Evolutionary conservation across 2,888 invertebrate genomes (phyloP), one percentile per base, ranked within the genome.

Genomic region (Parapristionchus giblindavisi): DNA sequence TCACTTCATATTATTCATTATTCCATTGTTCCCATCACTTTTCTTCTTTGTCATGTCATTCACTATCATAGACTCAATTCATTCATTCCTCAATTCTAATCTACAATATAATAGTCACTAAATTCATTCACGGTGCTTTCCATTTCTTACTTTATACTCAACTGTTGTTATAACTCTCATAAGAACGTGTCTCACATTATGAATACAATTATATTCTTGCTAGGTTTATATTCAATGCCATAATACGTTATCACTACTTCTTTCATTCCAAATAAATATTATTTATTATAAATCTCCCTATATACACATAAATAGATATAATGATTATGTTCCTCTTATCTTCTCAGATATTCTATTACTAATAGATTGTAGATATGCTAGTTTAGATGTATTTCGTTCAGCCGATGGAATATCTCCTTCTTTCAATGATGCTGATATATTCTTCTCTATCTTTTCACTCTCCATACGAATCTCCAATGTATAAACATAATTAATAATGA

Each of bases 311-410:
- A 17, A 61, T 21, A 3, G 43, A 52, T n/a, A 32, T n/a, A 36
- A 2, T 52, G 24, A 51, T 48, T 38, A 65, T 48, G 48, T 48
- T 65, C 68, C 68, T 48, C 68, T 48, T n/a, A 52, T 48, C 14
- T 48, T 52, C 21, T 68, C 52, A 24, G 36, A 8, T 52, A 68
- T 34, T 52, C 68, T 68, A 14, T 36, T 68, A 24, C 40, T 21
- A 40, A 71, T 71, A 6, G 70, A 71, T 27, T 56, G 54, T 17
- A 71, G 70, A 71, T 71, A 71, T 17, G 70, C 70, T 2, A 71
- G 29, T 56, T 38, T 71, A 29, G 24, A n/a, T 2, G 32, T 71
- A 17, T 54, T 40, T 29, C 34, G 38, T 29, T 71, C 70, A 4
- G 70, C 70, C 17, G 54, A 54, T 17, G 54, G 29, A 8, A 71